Evolutionary conservation across 2,113 vertebrate genomes (phyloP), one percentile per base, ranked within the genome.

Genomic region (Synodontis membranacea): DNA sequence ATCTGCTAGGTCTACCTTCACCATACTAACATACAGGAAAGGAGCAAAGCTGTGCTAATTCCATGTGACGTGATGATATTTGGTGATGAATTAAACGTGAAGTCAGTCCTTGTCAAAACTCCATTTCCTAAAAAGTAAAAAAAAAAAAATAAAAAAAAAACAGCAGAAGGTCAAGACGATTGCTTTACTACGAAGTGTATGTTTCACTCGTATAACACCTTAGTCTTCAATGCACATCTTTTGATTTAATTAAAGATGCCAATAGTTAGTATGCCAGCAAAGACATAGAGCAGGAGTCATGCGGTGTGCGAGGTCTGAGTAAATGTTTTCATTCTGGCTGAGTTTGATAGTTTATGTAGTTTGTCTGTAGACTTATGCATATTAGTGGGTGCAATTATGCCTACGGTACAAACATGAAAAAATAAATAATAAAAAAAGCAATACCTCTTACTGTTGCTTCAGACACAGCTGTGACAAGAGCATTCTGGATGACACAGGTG

Each of bases 401-500:
- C 10, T 56, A 5, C n/a, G n/a, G n/a, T n/a, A n/a, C 34, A 78
- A 52, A 9, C 28, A 52, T 3, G 11, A 15, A 74, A 17, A 44
- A 34, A 5, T 34, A 0, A 54, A 15, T 37, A 6, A 80, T 50
- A 25, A 75, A 78, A 31, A 79, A 23, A 56, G 25, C 2, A 25
- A 39, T 80, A 87, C 81, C 79, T 89, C 23, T 85, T 37, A 89
- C n/a, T 39, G 85, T 86, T 75, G 86, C 88, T 52, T 62, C 60
- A 46, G 88, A 87, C 56, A 88, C 17, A 15, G 85, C 70, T 34
- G 39, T 58, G 34, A 92, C 90, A 39, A 93, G 85, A 44, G 2
- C 7, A 86, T 92, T 92, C 60, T 88, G 75, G 81, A 92, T 88
- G 46, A 85, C 21, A 70, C 86, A 91, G 48, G 72, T 88, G 89